Evolutionary conservation across 2,797 vertebrate genomes (phyloP), one percentile per base, ranked within the genome.

Genomic region (Brotula barbata): DNA sequence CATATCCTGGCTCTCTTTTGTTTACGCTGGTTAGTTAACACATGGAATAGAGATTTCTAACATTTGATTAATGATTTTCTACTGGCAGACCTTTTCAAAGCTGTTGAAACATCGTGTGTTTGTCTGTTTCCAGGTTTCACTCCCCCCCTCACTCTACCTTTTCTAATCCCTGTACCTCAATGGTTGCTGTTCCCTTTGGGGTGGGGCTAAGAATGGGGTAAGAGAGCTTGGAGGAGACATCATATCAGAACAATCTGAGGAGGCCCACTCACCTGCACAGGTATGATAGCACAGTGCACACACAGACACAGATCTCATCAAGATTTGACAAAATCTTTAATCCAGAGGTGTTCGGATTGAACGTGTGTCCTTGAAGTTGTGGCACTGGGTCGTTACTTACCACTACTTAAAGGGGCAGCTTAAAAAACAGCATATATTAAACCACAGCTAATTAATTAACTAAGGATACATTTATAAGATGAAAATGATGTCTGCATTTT

Each of bases 121-220:
- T 2, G 0, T 58, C 9, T 71, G 13, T 53, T 75, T 74, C 46
- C 49, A 87, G 84, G 61, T 73, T 55, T 8, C 42, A 15, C 12
- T 16, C 3, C 34, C 13, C 8, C 23, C 14, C 21, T 33, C 39
- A 3, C 33, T 7, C 5, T 16, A 25, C 34, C 23, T 37, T 17
- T 39, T 21, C 23, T 40, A 3, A 14, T 37, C 15, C 49, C 15
- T 12, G 5, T 5, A 15, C 58, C 48, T 43, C 37, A 48, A 71
- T 75, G 73, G 73, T 71, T 68, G 65, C 46, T 48, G 43, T 63
- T 62, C 57, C 71, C 37, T 22, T 39, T 46, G 51, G 46, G 53
- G 56, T 7, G 13, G 71, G 42, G 45, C 65, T 43, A 77, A 84
- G 59, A 49, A 90, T 89, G 88, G 89, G 89, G 58, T 88, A 87